Evolutionary conservation across 2,888 invertebrate species (phyloP).

Genomic region (Ditylenchus weischeri): DNA sequence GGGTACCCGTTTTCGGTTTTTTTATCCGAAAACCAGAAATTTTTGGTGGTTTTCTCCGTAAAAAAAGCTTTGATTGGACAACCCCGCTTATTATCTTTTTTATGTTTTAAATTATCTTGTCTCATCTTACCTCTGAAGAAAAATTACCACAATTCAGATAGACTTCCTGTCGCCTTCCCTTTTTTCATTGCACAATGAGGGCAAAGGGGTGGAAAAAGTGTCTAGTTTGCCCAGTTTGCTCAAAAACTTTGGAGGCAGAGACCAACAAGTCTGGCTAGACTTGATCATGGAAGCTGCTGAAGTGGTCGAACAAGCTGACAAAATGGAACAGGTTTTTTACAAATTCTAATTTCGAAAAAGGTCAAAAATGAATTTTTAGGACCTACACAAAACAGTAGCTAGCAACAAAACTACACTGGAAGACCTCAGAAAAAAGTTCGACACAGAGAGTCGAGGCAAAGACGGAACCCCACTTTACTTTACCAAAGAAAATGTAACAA

Average conservation of each 20-base stretch:
- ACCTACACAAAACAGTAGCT: neutral
- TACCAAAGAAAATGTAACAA: conserved; percentile 42
- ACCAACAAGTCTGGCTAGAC: conserved; percentile 44
- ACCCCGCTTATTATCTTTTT: too few relatives aligned
- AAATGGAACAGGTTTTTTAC: neutral
- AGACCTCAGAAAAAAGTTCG: conserved; percentile 10
- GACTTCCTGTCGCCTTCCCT: conserved; percentile 49
- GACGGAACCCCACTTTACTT: conserved; percentile 43
- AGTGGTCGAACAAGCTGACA: conserved; percentile 17
- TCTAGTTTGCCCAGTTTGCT: conserved; percentile 26
- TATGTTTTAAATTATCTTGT: too few relatives aligned
- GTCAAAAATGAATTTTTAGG: too few relatives aligned
- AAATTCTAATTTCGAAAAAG: too few relatives aligned
- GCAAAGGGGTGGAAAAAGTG: conserved; percentile 34
- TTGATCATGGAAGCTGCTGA: conserved; percentile 49
- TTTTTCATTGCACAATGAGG: conserved; percentile 45
- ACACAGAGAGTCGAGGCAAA: conserved; percentile 16
- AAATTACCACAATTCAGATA: conserved; percentile 30
- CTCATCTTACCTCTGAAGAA: too few relatives aligned
- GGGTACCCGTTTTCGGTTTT: too few relatives aligned
- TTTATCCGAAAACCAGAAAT: too few relatives aligned
- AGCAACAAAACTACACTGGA: neutral
- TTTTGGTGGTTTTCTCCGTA: too few relatives aligned
- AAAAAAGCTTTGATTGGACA: too few relatives aligned
- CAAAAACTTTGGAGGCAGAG: conserved; percentile 24